These are phyloP conservation scores for Volucella inflata DNA, from an alignment of 2,888 invertebrate species.

Conservation along the genomic window DNA sequence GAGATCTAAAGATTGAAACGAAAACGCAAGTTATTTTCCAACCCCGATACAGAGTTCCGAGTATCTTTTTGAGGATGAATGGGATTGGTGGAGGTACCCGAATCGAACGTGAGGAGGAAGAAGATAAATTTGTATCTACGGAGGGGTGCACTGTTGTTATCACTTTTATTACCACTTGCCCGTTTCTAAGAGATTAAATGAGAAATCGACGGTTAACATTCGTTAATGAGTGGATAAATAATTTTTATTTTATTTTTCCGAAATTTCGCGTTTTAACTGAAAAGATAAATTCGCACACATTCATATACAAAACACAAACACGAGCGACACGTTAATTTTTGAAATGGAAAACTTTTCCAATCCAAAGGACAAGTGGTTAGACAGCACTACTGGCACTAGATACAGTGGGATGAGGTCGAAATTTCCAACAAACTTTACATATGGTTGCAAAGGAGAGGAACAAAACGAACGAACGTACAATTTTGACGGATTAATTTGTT, in stretches of 20 bases:
- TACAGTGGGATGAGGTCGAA: slow-evolving; percentile 8
- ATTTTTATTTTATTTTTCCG: too few relatives aligned
- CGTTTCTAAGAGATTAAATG: slow-evolving; percentile 10
- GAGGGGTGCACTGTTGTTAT: slow-evolving; percentile 54
- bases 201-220: too few relatives aligned
- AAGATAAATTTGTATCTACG: slow-evolving; percentile 5
- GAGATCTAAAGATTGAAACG: slow-evolving; percentile 32
- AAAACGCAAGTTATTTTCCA: slow-evolving; percentile 56
- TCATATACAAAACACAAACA: neutral
- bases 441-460: slow-evolving; percentile 47
- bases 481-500: slow-evolving; percentile 34
- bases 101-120: neutral
- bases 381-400: neutral
- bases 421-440: slow-evolving; percentile 56
- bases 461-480: slow-evolving; percentile 57
- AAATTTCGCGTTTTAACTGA: slow-evolving; percentile 3
- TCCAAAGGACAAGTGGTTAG: slow-evolving; percentile 37
- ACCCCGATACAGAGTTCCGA: neutral
- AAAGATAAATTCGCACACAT: neutral
- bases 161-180: slow-evolving; percentile 36
- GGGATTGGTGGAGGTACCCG: neutral
- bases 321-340: too few relatives aligned
- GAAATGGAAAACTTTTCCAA: slow-evolving; percentile 38
- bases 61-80: neutral
- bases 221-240: too few relatives aligned